phyloP scores from a whole-genome alignment of 1,140 invertebrate species.

The roundworm (Caenorhabditis elegans) region WBcel235 BX284603.4:5511501-5512000 shows the following conservation, averaged over 20 bases:
- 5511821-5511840: too few relatives aligned
- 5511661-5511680: not conserved
- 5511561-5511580: not conserved
- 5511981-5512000: not conserved
- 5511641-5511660: not conserved
- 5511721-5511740: too few relatives aligned
- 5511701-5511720: too few relatives aligned
- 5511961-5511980: constrained; percentile 3
- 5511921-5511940: not conserved
- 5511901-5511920: not conserved
- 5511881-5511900: not conserved
- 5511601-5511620: constrained; percentile 20
- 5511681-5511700: constrained; percentile 14
- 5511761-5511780: too few relatives aligned
- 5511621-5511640: not conserved
- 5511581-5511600: not conserved
- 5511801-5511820: too few relatives aligned
- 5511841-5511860: not conserved
- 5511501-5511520: not conserved
- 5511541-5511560: too few relatives aligned
- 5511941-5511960: not conserved
- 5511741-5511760: too few relatives aligned
- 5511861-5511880: constrained; percentile 21
- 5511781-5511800: too few relatives aligned
- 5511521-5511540: not conserved